Base-by-base conservation (phyloP, 2,888 invertebrate genomes). In the Gortyna flavago region DNA sequence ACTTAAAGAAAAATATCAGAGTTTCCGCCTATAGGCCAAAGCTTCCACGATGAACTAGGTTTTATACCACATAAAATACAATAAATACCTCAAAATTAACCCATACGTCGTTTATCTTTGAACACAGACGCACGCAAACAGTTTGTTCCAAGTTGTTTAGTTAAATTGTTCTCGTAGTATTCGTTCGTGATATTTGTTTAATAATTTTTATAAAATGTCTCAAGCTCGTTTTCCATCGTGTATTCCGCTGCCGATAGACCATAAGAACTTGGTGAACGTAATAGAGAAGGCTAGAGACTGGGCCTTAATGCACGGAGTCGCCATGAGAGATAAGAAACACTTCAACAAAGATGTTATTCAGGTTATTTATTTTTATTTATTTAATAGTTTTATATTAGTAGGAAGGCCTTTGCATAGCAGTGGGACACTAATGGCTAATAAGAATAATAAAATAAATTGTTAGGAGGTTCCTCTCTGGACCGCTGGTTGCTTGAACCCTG, bases 261-360 rank as follows among this genome's bases (percentile, higher is more conserved):
- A 97, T 32, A 97, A 97, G 77, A 94, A 97, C n/a, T 95, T 99
- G 69, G 90, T 97, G 29, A 97, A 97, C 84, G 94, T 98, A 51
- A 97, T 97, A 1, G 97, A 97, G 78, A 98, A 98, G 93, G 97
- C 98, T 0, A 98, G 98, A 93, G 98, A 98, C 93, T 98, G 98
- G 98, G 98, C 98, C 1, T 92, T 98, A 54, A 98, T 98, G 98
- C 98, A 98, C 93, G 98, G 98, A 16, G 98, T 98, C 68, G 98
- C 97, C 2, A 98, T 98, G 98, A 97, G 98, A 80, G 97, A 98
- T 54, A 98, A 97, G 93, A 97, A 97, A 57, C 96, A 97, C 85
- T 98, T 97, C 90, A 97, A 97, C 83, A 96, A 97, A 84, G 98
- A 98, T 93, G 92, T 97, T 1, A 94, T 98, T 69, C 97, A 97